Conservation (phyloP, 2,113 vertebrate species). For the Xiphophorus couchianus region DNA sequence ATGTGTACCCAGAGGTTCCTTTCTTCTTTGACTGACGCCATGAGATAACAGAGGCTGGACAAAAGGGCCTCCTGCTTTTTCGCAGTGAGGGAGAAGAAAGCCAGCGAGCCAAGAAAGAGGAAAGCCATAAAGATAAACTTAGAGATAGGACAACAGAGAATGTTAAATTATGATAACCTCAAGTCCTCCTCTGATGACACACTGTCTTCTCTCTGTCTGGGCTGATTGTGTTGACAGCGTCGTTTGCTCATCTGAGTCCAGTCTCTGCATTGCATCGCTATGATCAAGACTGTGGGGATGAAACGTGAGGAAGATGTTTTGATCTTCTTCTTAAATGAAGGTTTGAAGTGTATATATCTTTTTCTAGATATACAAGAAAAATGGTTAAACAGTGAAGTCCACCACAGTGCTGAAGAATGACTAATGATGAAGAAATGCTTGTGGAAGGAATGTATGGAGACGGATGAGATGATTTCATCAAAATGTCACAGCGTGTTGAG, state of each 20-base stretch:
- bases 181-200: constrained; percentile 56
- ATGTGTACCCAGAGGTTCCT: constrained; percentile 32
- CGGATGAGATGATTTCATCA: constrained; percentile 7
- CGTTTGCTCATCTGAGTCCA: constrained; percentile 28
- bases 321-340: not conserved
- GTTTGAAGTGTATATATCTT: not conserved
- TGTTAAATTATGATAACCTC: constrained; percentile 49
- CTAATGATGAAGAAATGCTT: too few relatives aligned
- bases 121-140: constrained; percentile 21
- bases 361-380: not conserved
- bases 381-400: not conserved
- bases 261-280: constrained; percentile 22
- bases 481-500: constrained; percentile 25
- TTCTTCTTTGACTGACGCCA: constrained; percentile 54
- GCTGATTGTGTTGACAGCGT: constrained; percentile 49
- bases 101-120: constrained; percentile 6
- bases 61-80: constrained; percentile 43
- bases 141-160: constrained; percentile 31
- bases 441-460: too few relatives aligned
- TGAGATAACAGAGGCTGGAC: constrained; percentile 49
- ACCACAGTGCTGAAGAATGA: not conserved
- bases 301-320: constrained; percentile 7
- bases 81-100: constrained; percentile 9
- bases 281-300: constrained; percentile 22
- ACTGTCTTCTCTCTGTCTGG: constrained; percentile 41